A percentile compares a stretch with the other conserved stretches of the same genome.
Evolutionary conservation across 2,888 invertebrate species (phyloP).

Genomic region (Pseudococcus viburni): DNA sequence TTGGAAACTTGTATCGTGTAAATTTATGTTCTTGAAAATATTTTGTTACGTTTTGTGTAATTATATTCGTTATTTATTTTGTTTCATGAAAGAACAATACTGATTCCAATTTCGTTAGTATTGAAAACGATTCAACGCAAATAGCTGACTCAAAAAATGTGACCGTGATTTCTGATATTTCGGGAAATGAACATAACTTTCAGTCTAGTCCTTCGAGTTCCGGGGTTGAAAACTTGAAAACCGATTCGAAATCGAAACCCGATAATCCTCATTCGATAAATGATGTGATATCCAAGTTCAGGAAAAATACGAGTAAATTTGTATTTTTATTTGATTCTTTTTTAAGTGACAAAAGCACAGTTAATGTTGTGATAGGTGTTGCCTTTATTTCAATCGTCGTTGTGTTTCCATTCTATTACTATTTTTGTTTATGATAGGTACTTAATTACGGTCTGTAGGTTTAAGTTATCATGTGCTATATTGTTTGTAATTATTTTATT

Average conservation of each 20-base stretch:
- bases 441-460: neutral
- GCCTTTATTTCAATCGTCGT: neutral
- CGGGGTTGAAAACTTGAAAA: neutral
- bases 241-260: neutral
- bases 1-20: neutral
- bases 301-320: neutral
- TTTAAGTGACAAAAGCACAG: neutral
- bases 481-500: neutral
- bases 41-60: neutral
- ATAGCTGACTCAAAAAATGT: neutral
- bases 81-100: neutral
- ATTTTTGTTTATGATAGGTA: constrained; percentile 3
- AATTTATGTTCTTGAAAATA: neutral
- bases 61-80: neutral
- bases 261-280: neutral
- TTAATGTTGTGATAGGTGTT: constrained; percentile 23
- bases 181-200: neutral
- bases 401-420: constrained; percentile 28
- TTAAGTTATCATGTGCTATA: neutral
- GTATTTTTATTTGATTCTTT: neutral
- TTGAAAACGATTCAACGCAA: neutral
- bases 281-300: neutral
- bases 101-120: neutral
- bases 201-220: neutral
- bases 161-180: neutral